Percentiles rank a stretch among this genome's conserved stretches.
phyloP scores from a whole-genome alignment of 2,888 invertebrate species.

The Leptopterna dolabrata region DNA sequence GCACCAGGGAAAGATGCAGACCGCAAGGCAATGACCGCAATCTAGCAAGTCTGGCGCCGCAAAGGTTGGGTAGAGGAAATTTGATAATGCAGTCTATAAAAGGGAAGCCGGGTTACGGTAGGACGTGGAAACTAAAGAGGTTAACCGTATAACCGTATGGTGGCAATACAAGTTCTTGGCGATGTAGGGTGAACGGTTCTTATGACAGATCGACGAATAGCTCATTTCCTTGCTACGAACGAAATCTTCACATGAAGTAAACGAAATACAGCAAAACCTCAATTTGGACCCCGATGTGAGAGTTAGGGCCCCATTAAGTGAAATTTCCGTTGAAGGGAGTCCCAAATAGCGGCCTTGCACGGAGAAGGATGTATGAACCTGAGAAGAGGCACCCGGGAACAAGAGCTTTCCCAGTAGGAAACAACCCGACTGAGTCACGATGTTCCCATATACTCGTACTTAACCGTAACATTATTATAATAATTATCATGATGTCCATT shows the following conservation, averaged over 20 bases:
- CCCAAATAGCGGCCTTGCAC: too few species aligned
- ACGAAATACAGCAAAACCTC: too few species aligned
- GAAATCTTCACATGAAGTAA: too few species aligned
- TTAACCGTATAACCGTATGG: background rate
- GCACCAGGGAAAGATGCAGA: background rate
- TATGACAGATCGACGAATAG: too few species aligned
- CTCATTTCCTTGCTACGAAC: too few species aligned
- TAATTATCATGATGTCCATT: background rate
- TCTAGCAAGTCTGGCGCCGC: background rate
- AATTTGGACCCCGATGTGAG: too few species aligned
- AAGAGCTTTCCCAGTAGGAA: background rate
- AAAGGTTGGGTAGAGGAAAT: background rate
- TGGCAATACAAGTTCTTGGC: background rate
- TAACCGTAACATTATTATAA: background rate
- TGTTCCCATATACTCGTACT: background rate
- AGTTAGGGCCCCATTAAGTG: too few species aligned
- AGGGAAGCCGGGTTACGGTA: background rate
- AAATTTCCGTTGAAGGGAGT: too few species aligned
- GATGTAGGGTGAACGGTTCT: background rate
- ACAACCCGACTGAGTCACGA: background rate
- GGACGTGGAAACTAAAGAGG: background rate
- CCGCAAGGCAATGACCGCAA: background rate
- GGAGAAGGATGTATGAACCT: too few species aligned
- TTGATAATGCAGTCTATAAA: background rate
- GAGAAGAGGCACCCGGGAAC: too few species aligned